phyloP scores from a whole-genome alignment of 2,113 vertebrate genomes.

The Corydoras maculifer region DNA sequence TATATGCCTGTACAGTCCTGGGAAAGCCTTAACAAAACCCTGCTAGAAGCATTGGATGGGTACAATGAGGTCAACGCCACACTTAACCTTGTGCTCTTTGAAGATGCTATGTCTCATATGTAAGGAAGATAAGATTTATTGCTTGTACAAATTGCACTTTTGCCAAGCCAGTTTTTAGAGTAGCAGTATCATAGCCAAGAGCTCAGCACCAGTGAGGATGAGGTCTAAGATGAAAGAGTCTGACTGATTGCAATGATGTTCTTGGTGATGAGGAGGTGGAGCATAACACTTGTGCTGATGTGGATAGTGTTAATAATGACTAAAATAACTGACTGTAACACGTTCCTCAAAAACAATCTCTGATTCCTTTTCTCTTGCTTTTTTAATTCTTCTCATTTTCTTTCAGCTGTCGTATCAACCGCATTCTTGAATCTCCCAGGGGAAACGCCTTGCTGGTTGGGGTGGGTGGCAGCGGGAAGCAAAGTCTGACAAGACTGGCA shows the following conservation, averaged over 20 bases:
- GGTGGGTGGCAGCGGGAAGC: conserved; percentile 90
- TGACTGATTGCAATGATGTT: conserved; percentile 11
- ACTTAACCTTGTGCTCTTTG: conserved; percentile 87
- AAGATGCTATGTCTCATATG: conserved; percentile 90
- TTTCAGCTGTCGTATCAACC: conserved; percentile 83
- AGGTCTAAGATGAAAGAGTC: not conserved
- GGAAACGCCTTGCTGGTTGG: conserved; percentile 87
- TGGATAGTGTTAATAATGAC: conserved; percentile 19
- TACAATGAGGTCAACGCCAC: conserved; percentile 88
- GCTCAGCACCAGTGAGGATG: not conserved
- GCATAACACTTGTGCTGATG: conserved; percentile 7
- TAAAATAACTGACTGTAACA: not conserved
- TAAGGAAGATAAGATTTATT: conserved; percentile 57
- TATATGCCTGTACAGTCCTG: conserved; percentile 80
- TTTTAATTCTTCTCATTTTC: conserved; percentile 30
- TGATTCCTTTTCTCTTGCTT: conserved; percentile 24
- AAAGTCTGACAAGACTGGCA: conserved; percentile 90
- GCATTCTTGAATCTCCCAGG: conserved; percentile 82
- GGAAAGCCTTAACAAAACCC: conserved; percentile 73
- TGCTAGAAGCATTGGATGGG: conserved; percentile 76
- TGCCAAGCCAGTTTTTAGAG: no score
- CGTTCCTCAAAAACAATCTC: conserved; percentile 10
- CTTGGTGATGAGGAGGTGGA: conserved; percentile 7
- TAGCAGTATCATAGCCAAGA: no score
- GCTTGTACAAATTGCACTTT: no score